Percentiles rank a stretch among this genome's conserved stretches.
Conservation (phyloP, 2,888 invertebrate genomes). For the Hoplodrina ambigua region DNA sequence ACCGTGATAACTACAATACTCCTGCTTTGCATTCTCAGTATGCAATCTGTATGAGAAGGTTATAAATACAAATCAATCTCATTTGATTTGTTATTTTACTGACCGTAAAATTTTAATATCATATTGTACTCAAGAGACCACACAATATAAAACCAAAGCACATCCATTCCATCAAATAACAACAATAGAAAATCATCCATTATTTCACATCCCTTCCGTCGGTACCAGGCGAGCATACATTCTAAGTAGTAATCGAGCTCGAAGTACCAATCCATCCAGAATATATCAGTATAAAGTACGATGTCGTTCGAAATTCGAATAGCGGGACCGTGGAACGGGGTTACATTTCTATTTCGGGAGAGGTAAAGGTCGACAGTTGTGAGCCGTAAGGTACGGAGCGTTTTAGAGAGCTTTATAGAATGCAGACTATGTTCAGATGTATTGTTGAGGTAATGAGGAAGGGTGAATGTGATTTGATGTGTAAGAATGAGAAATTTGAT, state of each 20-base stretch:
- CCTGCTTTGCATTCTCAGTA: too few species aligned
- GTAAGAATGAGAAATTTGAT: constrained; percentile 4
- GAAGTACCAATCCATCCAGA: constrained; percentile 44
- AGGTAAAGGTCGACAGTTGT: constrained; percentile 49
- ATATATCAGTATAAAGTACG: constrained; percentile 41
- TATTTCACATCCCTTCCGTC: not conserved
- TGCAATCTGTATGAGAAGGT: too few species aligned
- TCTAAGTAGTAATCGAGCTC: constrained; percentile 39
- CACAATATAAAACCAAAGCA: not conserved
- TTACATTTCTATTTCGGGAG: constrained; percentile 54
- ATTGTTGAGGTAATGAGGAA: constrained; percentile 16
- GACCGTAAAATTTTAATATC: not conserved
- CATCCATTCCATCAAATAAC: not conserved
- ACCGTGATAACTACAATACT: not conserved
- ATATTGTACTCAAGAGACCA: not conserved
- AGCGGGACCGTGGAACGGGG: constrained; percentile 42
- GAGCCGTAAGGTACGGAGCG: constrained; percentile 30
- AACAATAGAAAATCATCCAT: constrained; percentile 25
- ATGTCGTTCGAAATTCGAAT: constrained; percentile 48
- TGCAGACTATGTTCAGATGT: constrained; percentile 8
- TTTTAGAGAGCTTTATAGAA: constrained; percentile 48
- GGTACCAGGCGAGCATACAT: constrained; percentile 51
- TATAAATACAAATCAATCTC: not conserved
- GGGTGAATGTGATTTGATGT: constrained; percentile 33
- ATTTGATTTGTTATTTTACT: constrained; percentile 8